Conservation (phyloP, 2,113 vertebrate genomes). For the Engraulis encrasicolus region DNA sequence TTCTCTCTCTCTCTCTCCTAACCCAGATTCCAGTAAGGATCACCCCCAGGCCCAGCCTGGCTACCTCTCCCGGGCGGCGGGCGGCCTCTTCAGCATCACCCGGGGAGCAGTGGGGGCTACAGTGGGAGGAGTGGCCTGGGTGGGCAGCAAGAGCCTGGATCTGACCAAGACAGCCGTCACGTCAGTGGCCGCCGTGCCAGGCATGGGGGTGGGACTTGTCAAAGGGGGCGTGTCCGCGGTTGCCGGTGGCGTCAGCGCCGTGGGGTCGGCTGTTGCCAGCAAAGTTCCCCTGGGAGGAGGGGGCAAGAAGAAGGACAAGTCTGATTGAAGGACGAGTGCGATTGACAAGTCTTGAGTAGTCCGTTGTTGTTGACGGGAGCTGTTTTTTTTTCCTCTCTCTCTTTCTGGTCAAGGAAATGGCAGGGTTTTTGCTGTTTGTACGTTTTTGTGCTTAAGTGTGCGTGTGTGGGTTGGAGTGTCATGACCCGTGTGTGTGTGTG, state of each 20-base stretch:
- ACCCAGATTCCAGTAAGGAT: slow-evolving; percentile 84
- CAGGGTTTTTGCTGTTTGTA: neutral
- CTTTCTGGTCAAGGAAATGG: neutral
- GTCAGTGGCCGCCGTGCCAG: slow-evolving; percentile 89
- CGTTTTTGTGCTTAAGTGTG: too few species aligned
- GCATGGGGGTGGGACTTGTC: slow-evolving; percentile 88
- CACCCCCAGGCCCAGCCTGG: slow-evolving; percentile 87
- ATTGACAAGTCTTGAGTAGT: too few species aligned
- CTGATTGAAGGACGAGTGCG: slow-evolving; percentile 79
- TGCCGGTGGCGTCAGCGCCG: slow-evolving; percentile 87
- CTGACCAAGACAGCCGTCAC: slow-evolving; percentile 92
- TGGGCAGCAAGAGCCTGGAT: slow-evolving; percentile 92
- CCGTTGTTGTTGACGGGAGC: neutral
- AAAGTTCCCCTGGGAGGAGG: slow-evolving; percentile 91
- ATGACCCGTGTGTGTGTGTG: slow-evolving; percentile 26
- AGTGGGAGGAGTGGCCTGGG: slow-evolving; percentile 90
- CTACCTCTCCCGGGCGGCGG: slow-evolving; percentile 89
- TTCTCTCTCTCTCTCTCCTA: slow-evolving; percentile 25
- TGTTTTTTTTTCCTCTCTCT: slow-evolving; percentile 27
- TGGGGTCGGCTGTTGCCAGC: slow-evolving; percentile 90
- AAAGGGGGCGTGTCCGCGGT: slow-evolving; percentile 90
- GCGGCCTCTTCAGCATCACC: slow-evolving; percentile 91
- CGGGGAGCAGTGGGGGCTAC: slow-evolving; percentile 94
- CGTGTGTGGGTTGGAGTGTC: slow-evolving; percentile 36
- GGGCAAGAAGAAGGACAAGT: slow-evolving; percentile 95